Evolutionary conservation across 2,888 invertebrate species (phyloP), one percentile per base, ranked within the genome.

Genomic region (Ecdyonurus torrentis): DNA sequence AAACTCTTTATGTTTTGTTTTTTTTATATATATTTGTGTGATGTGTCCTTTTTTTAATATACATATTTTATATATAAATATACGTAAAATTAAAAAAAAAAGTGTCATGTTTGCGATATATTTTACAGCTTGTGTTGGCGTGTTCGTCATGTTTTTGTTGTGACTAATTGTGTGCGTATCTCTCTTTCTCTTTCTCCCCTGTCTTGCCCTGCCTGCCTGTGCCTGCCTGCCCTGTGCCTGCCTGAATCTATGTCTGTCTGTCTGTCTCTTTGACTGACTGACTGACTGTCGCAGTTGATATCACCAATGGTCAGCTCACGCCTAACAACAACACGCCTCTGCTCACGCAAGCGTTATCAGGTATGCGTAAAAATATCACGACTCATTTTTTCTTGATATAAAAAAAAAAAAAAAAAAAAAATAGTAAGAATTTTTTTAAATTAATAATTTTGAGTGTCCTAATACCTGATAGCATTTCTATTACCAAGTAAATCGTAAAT

Each of bases 251-350:
- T n/a, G n/a, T n/a, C n/a, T n/a, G n/a, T n/a, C n/a, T 61, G 82
- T 78, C 76, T 76, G 75, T 80, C 70, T 79, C 81, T 79, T 82
- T 78, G 82, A 80, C 84, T 85, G n/a, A n/a, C n/a, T n/a, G n/a
- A n/a, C n/a, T n/a, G n/a, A n/a, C n/a, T n/a, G n/a, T n/a, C n/a
- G 78, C 85, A 91, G 91, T 92, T 85, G 92, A 92, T 83, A 86
- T 92, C 81, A 88, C 90, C 83, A 92, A 92, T 80, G 92, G 92
- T 78, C 92, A 92, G 82, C 86, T 92, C 78, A 92, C 92, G 77
- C 91, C 91, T 78, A 92, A 92, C 85, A 91, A 91, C 86, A 92
- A 91, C 81, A 91, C 91, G 77, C 91, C 92, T 76, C 84, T 93
- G 80, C 86, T 92, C 81, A 92, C 92, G 80, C 92, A 92, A 83